These are phyloP conservation scores for Hemicrepidius hirtus DNA, from an alignment of 2,888 invertebrate genomes.

Conservation along the genomic window DNA sequence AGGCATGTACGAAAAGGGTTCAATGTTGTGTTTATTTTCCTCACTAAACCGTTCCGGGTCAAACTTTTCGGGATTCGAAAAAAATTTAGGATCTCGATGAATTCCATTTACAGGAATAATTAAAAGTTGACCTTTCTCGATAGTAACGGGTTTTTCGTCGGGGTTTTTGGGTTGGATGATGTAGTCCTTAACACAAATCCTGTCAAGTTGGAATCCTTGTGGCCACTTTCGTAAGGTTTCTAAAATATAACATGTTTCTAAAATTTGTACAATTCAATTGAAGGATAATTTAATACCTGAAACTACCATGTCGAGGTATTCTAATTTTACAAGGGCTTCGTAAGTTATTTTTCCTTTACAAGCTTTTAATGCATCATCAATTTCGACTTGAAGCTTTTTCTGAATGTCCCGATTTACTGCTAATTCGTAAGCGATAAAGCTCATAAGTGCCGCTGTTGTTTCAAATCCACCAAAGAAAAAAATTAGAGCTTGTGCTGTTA, in stretches of 20 bases:
- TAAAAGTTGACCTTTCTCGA: conserved; percentile 64
- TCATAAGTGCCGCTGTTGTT: conserved; percentile 71
- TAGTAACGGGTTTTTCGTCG: conserved; percentile 53
- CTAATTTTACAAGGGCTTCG: conserved; percentile 71
- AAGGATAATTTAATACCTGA: conserved; percentile 24
- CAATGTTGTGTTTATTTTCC: conserved; percentile 68
- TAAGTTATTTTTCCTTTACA: conserved; percentile 70
- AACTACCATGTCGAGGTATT: conserved; percentile 74
- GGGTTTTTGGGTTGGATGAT: conserved; percentile 59
- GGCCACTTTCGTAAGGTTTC: conserved; percentile 74
- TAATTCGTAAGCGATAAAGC: conserved; percentile 75
- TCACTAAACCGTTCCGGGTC: conserved; percentile 72
- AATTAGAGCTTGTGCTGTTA: conserved; percentile 75
- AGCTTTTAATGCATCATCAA: conserved; percentile 74
- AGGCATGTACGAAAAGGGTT: conserved; percentile 68
- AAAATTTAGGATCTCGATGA: conserved; percentile 70
- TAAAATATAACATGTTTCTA: conserved; percentile 56
- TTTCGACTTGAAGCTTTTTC: conserved; percentile 74
- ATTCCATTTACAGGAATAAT: conserved; percentile 68
- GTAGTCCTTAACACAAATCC: conserved; percentile 74
- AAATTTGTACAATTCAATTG: no score
- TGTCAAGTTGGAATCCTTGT: conserved; percentile 70
- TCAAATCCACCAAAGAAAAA: conserved; percentile 76
- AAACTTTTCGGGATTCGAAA: conserved; percentile 71
- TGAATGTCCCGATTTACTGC: conserved; percentile 76